Evolutionary conservation across 92 coral and sea anemone species (phyloP), one percentile per base, ranked within the genome.

Genomic region (Palythoa grandiflora): DNA sequence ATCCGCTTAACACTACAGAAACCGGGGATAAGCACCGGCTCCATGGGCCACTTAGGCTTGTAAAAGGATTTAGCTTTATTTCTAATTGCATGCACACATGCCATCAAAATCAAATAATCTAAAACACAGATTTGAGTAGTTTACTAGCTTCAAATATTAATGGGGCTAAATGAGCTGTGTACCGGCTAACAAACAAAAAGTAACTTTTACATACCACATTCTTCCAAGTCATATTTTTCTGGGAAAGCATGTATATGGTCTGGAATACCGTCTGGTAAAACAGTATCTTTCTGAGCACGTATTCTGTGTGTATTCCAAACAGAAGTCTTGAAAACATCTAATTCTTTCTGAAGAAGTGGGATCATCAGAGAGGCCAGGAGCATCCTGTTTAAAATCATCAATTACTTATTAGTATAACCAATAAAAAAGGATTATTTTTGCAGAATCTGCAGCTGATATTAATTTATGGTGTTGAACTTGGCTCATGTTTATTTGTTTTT

Each of bases 301-400:
- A 73, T 73, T 73, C 78, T 38, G 54, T 73, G 78, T 51, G 54
- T 73, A 16, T 73, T 73, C 78, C 78, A 73, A 20, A 73, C 78
- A 73, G 78, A 71, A 71, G 21, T 38, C n/a, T 71, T 71, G 76
- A 71, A 71, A 71, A 71, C 76, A 71, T 71, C 76, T 38, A 71
- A 71, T 13, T 71, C 76, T 17, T 71, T 71, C 50, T 71, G 76
- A 38, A 71, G 76, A 71, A 71, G 76, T 71, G 76, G 76, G 47
- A 71, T 71, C 76, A 71, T 68, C 73, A 68, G 73, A 68, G 20
- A 68, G n/a, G 73, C 14, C 73, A 68, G 73, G 15, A 68, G 73
- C 73, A 68, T 68, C 73, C 73, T 68, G n/a, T 68, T 19, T 68
- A 21, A 19, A 37, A 68, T 35, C n/a, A 35, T 5, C n/a, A 7